These are phyloP conservation scores for Pinctada fucata DNA, from an alignment of 2,888 invertebrate genomes.

Conservation along the genomic window DNA sequence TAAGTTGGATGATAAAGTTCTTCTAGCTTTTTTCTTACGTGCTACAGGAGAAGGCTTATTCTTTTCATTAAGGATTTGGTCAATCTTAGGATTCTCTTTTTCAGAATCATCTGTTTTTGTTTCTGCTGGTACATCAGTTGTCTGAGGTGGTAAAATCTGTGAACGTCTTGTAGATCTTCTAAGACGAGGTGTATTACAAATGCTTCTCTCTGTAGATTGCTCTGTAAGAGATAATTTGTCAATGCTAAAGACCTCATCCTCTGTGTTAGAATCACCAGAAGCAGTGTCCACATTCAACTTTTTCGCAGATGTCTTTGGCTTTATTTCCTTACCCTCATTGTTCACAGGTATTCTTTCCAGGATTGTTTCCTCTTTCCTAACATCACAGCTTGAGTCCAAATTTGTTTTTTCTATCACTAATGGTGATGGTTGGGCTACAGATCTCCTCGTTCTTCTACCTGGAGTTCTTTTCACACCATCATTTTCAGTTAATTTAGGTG, in stretches of 20 bases:
- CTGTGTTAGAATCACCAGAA: background rate
- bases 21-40: slow-evolving; percentile 34
- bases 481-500: background rate
- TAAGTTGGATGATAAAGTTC: slow-evolving; percentile 16
- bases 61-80: background rate
- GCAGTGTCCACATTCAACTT: background rate
- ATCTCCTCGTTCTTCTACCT: background rate
- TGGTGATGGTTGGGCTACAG: background rate
- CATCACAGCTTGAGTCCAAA: background rate
- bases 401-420: background rate
- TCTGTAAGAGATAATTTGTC: no score
- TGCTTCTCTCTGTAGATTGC: no score
- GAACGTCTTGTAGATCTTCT: no score
- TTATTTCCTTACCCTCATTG: background rate
- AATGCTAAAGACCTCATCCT: background rate
- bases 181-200: no score
- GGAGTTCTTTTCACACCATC: background rate
- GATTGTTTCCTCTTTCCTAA: background rate
- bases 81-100: background rate
- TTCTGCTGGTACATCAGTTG: background rate
- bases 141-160: no score
- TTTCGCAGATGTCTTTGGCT: background rate
- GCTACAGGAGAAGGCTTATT: slow-evolving; percentile 1
- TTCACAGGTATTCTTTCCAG: background rate
- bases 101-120: background rate